phyloP scores from a whole-genome alignment of 2,113 vertebrate species.

The Apodemus sylvaticus region DNA sequence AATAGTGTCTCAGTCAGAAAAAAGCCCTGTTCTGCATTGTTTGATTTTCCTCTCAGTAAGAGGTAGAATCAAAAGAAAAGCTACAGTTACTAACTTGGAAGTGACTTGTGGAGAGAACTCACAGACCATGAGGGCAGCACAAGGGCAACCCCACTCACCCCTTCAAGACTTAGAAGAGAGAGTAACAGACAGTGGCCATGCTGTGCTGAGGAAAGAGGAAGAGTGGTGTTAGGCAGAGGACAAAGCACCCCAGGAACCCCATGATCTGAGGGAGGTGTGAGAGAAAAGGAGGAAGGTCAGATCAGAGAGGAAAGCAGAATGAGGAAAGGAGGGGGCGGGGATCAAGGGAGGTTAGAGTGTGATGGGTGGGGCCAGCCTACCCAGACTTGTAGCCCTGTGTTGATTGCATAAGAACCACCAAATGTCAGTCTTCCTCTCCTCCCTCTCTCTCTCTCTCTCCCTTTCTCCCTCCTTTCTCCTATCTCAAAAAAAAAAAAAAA shows the following conservation, averaged over 20 bases:
- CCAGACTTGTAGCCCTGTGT: background rate
- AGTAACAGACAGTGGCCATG: background rate
- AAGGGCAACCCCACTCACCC: background rate
- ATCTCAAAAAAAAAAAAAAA: background rate
- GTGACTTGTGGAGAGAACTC: background rate
- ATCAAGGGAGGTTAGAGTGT: background rate
- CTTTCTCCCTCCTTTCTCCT: background rate
- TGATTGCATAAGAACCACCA: background rate
- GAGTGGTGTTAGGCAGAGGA: background rate
- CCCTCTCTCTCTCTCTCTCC: no score
- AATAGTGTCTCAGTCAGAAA: background rate
- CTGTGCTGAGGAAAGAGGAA: no score
- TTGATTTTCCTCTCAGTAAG: background rate
- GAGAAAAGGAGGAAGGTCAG: background rate
- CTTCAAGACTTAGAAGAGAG: background rate
- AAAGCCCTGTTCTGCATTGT: background rate
- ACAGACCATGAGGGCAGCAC: background rate
- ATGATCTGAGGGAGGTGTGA: background rate
- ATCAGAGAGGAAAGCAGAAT: background rate
- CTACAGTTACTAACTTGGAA: background rate
- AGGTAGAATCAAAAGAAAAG: background rate
- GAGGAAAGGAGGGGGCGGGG: background rate
- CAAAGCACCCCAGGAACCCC: background rate
- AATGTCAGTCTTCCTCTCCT: background rate
- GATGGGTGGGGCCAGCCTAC: background rate